Evolutionary conservation across 2,888 invertebrate species (phyloP), one percentile per base, ranked within the genome.

Genomic region (Resseliella maxima): DNA sequence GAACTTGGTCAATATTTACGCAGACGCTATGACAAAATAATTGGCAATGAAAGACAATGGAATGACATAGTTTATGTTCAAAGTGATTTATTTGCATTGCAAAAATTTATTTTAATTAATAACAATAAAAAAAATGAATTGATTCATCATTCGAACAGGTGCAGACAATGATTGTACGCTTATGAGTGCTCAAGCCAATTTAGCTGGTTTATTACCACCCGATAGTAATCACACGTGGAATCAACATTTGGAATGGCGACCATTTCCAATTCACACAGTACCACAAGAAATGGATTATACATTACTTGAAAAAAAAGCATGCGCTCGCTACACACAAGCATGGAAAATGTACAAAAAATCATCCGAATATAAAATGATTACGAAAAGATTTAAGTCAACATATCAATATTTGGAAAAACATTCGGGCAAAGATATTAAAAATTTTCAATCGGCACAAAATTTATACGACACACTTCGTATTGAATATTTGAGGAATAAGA

Each of bases 91-190:
- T 15, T 15, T 12, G 50, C 2, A 15, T 50, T 50, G 50, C 50
- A 18, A 18, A 18, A 50, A 50, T 18, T 6, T 12, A 50, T 15
- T 50, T 50, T 6, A 2, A 50, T 50, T 50, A 2, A 18, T 18
- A n/a, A n/a, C n/a, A n/a, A n/a, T n/a, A n/a, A n/a, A n/a, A n/a
- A n/a, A n/a, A n/a, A n/a, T n/a, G n/a, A n/a, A n/a, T n/a, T n/a
- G n/a, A n/a, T n/a, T n/a, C n/a, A n/a, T n/a, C n/a, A n/a, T n/a
- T n/a, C n/a, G n/a, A n/a, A n/a, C n/a, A 50, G 50, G 50, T 83
- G 97, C 98, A 0, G 96, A 98, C 91, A 94, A 95, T 27, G 97
- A 98, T 91, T 94, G 98, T 38, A 97, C 98, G 0, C 91, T 98
- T 12, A 97, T 97, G 96, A 97, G 97, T 87, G 98, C 96, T 0